Percentiles rank a stretch among this genome's conserved stretches.
Evolutionary conservation across 2,888 invertebrate genomes (phyloP).

Genomic region (Mythimna impura): DNA sequence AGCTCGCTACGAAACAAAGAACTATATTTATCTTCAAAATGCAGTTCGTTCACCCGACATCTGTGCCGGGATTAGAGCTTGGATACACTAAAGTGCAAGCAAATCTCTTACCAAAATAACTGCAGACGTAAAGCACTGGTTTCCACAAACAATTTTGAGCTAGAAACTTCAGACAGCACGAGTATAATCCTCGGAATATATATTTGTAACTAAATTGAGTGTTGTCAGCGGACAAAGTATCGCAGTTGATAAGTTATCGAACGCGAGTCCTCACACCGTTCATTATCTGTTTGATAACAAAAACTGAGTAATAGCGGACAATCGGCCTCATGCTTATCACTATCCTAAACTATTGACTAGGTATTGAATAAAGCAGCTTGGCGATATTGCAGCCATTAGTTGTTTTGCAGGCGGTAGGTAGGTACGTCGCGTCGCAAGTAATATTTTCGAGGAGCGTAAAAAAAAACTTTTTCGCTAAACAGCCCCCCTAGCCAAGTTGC

Average conservation of each 20-base stretch:
- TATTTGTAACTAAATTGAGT: slow-evolving; percentile 67
- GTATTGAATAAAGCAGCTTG: slow-evolving; percentile 20
- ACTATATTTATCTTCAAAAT: slow-evolving; percentile 59
- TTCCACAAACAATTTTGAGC: slow-evolving; percentile 26
- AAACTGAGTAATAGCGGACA: slow-evolving; percentile 49
- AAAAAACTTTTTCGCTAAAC: neutral
- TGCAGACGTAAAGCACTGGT: slow-evolving; percentile 18
- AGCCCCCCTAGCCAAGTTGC: no score
- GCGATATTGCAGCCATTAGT: slow-evolving; percentile 14
- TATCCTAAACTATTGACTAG: slow-evolving; percentile 42
- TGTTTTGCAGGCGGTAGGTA: neutral
- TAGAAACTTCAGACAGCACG: slow-evolving; percentile 55
- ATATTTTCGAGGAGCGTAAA: neutral
- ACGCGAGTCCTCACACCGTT: slow-evolving; percentile 74
- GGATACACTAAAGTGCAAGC: slow-evolving; percentile 23
- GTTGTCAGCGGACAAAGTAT: slow-evolving; percentile 56
- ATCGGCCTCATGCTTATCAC: slow-evolving; percentile 47
- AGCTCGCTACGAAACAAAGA: slow-evolving; percentile 55
- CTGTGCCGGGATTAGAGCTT: slow-evolving; percentile 28
- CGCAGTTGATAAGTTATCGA: slow-evolving; percentile 77
- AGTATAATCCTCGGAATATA: slow-evolving; percentile 58
- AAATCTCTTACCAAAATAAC: slow-evolving; percentile 57
- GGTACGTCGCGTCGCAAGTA: neutral
- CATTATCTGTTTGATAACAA: slow-evolving; percentile 74
- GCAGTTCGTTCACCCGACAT: slow-evolving; percentile 59